Percentiles rank a stretch among this genome's conserved stretches.
These are phyloP conservation scores for Trichogramma pretiosum DNA, from an alignment of 1,140 invertebrate species.

Conservation along the genomic window DNA sequence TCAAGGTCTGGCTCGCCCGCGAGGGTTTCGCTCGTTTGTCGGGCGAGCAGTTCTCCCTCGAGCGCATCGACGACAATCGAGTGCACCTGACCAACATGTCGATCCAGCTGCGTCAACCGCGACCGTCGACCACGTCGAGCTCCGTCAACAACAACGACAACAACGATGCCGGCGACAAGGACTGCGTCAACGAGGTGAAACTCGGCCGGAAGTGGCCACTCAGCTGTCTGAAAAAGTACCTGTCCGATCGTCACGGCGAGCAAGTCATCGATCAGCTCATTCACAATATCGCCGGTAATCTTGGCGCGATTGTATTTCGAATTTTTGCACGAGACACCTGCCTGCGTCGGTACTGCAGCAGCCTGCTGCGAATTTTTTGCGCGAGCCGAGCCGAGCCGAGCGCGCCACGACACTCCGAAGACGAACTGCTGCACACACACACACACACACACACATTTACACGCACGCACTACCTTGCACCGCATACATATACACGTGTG, in stretches of 20 bases:
- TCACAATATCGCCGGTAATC: constrained; percentile 46
- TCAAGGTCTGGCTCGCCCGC: constrained; percentile 56
- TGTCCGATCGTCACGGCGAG: constrained; percentile 35
- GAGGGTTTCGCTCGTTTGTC: constrained; percentile 56
- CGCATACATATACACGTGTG: too few relatives aligned
- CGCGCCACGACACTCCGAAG: neutral
- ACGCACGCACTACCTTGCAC: too few relatives aligned
- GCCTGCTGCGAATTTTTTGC: constrained; percentile 1
- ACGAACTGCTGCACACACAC: too few relatives aligned
- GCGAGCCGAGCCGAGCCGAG: neutral
- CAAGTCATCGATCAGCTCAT: constrained; percentile 44
- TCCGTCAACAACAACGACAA: neutral
- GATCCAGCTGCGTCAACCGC: constrained; percentile 40
- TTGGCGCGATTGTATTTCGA: neutral
- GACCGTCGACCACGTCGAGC: neutral
- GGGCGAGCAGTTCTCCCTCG: constrained; percentile 50
- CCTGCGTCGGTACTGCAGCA: constrained; percentile 5
- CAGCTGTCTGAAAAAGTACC: constrained; percentile 34
- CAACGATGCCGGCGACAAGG: neutral
- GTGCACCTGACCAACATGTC: constrained; percentile 56
- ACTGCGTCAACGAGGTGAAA: neutral
- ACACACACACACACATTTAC: too few relatives aligned
- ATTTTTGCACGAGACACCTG: too few relatives aligned
- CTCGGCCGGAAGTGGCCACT: constrained; percentile 41
- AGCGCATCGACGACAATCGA: constrained; percentile 39